These are phyloP conservation scores for Rhabdomys pumilio DNA, from an alignment of 2,797 vertebrate species.

Conservation along the genomic window DNA sequence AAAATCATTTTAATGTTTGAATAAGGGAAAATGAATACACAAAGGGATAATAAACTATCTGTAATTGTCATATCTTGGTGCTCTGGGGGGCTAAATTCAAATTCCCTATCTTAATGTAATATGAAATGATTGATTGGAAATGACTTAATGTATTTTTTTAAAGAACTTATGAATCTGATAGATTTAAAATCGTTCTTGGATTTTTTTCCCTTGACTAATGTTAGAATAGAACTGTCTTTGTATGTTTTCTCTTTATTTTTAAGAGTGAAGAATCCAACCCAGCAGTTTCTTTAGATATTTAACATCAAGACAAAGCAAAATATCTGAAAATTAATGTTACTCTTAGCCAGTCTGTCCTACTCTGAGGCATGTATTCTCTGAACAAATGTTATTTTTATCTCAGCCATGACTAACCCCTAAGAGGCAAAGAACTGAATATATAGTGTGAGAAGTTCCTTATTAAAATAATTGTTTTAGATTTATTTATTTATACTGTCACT, in stretches of 20 bases:
- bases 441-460: conserved; percentile 57
- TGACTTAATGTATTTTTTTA: neutral
- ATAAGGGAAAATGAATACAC: conserved; percentile 28
- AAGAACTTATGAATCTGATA: conserved; percentile 8
- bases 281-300: conserved; percentile 62
- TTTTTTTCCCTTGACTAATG: conserved; percentile 20
- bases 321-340: conserved; percentile 52
- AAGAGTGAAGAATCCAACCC: conserved; percentile 32
- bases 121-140: neutral
- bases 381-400: conserved; percentile 72
- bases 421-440: conserved; percentile 24
- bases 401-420: conserved; percentile 61
- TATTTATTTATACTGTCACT: neutral
- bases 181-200: conserved; percentile 32
- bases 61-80: neutral
- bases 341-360: conserved; percentile 10
- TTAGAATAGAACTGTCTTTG: neutral
- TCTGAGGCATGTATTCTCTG: conserved; percentile 54
- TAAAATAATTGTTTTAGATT: neutral
- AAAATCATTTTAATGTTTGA: conserved; percentile 1
- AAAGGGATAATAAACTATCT: conserved; percentile 45
- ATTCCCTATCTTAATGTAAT: conserved; percentile 1
- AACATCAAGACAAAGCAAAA: conserved; percentile 51
- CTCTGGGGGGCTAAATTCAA: conserved; percentile 39
- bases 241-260: conserved; percentile 50